Conservation (phyloP, 2,113 vertebrate genomes). For the Chloebia gouldiae region DNA sequence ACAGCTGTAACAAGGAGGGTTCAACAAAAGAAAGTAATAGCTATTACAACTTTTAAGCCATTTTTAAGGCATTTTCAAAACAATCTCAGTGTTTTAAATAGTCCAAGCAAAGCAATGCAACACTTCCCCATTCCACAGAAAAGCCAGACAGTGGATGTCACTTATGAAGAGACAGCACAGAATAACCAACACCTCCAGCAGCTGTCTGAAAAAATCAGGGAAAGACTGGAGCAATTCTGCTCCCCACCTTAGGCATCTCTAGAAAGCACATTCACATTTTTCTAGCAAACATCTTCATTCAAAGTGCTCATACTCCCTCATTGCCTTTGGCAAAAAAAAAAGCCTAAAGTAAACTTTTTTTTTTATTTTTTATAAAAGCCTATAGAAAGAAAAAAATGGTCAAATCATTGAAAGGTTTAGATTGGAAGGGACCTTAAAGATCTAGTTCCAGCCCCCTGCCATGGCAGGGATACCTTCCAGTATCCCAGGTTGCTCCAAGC, state of each 20-base stretch:
- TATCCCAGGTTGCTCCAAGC: neutral
- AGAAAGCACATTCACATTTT: neutral
- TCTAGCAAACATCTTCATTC: neutral
- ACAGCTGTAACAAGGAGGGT: neutral
- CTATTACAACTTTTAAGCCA: neutral
- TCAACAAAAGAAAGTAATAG: neutral
- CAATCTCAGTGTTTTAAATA: neutral
- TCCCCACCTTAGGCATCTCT: accelerated
- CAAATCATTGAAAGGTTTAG: neutral
- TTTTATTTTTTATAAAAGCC: neutral
- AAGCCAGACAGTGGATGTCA: neutral
- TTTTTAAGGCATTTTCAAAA: neutral
- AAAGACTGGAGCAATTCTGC: neutral
- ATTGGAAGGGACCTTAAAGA: neutral
- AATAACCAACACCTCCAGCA: neutral
- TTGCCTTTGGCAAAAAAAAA: neutral
- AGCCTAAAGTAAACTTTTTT: neutral
- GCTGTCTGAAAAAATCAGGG: neutral
- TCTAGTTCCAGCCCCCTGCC: neutral
- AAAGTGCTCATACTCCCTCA: neutral
- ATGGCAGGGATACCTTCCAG: neutral
- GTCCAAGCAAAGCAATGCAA: neutral
- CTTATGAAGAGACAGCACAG: neutral
- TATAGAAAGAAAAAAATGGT: neutral
- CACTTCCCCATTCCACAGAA: neutral